Conservation (phyloP, 2,797 vertebrate species). For the Garrulus glandarius region DNA sequence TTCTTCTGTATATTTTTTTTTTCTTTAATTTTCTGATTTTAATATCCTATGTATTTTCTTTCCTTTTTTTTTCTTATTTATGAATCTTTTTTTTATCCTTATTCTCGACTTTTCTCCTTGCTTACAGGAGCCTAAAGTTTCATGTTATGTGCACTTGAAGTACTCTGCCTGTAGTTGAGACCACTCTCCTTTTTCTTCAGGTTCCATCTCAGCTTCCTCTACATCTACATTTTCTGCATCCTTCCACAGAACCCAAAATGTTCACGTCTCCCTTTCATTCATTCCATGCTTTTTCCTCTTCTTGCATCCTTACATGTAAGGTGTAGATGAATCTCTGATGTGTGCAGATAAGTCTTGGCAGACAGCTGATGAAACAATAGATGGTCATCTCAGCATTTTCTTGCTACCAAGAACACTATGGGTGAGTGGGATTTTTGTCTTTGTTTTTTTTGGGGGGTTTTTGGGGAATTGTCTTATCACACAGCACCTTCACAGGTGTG, state of each 20-base stretch:
- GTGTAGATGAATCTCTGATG: background rate
- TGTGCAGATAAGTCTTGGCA: background rate
- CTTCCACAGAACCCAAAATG: background rate
- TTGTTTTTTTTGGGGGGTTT: background rate
- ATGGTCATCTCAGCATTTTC: background rate
- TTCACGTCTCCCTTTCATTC: background rate
- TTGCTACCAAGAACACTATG: background rate
- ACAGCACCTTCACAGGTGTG: accelerated
- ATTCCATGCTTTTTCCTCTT: background rate
- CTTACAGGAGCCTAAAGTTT: background rate
- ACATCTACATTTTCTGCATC: background rate
- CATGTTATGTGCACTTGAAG: background rate
- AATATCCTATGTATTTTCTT: background rate
- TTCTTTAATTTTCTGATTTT: background rate
- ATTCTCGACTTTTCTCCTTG: background rate
- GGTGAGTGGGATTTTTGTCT: background rate
- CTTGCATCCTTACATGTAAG: background rate
- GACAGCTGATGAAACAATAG: background rate
- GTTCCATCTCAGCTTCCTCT: background rate
- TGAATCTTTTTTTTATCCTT: background rate
- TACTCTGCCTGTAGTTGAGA: background rate
- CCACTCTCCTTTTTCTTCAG: background rate
- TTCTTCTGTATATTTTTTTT: accelerated
- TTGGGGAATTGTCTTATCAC: background rate
- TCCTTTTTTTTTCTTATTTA: background rate